phyloP scores from a whole-genome alignment of 2,888 invertebrate species.

The Steromphala cineraria region DNA sequence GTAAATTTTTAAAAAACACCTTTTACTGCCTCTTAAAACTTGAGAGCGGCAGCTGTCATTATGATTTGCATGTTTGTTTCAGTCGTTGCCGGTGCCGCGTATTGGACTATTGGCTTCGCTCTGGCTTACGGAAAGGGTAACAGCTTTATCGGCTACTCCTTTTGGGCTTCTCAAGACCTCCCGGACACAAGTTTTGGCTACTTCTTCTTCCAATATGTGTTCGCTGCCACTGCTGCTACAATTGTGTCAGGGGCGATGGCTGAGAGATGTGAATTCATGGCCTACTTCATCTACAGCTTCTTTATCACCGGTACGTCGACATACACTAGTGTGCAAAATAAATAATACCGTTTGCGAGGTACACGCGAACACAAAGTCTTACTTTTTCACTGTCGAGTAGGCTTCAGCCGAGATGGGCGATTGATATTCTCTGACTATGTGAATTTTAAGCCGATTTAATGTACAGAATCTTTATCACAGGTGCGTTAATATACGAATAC shows the following conservation, averaged over 20 bases:
- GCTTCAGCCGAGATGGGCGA: too few relatives aligned
- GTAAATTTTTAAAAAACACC: too few relatives aligned
- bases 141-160: conserved; percentile 74
- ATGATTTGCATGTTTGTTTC: conserved; percentile 26
- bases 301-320: conserved; percentile 76
- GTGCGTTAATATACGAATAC: too few relatives aligned
- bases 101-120: conserved; percentile 62
- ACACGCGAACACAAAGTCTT: too few relatives aligned
- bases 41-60: too few relatives aligned
- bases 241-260: conserved; percentile 79
- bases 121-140: conserved; percentile 63
- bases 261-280: conserved; percentile 78
- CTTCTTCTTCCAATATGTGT: conserved; percentile 79
- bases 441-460: too few relatives aligned
- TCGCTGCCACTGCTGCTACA: conserved; percentile 79
- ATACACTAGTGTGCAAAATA: too few relatives aligned
- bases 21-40: too few relatives aligned
- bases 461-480: too few relatives aligned
- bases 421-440: too few relatives aligned
- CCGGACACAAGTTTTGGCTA: conserved; percentile 49
- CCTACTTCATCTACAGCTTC: conserved; percentile 78
- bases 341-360: too few relatives aligned
- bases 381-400: too few relatives aligned
- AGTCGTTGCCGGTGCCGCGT: conserved; percentile 61
- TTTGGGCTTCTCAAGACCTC: conserved; percentile 57